A percentile compares a stretch with the other conserved stretches of the same genome.
These are phyloP conservation scores for Brachionichthys hirsutus DNA, from an alignment of 2,113 vertebrate genomes.

Conservation along the genomic window DNA sequence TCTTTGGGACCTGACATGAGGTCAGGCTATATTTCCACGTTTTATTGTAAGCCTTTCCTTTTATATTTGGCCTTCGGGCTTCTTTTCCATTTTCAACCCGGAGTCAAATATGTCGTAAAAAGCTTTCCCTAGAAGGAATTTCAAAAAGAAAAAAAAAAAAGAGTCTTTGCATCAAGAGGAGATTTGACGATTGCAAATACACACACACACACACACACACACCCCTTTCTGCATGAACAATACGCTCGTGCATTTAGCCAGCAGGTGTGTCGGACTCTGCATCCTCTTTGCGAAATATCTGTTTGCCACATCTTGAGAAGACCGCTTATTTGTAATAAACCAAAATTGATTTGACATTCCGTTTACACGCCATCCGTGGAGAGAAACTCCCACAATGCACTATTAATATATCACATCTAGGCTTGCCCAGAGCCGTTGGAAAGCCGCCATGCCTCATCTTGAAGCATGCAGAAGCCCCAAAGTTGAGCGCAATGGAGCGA, in stretches of 20 bases:
- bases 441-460: slow-evolving; percentile 50
- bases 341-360: slow-evolving; percentile 31
- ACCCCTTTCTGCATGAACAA: no score
- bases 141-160: slow-evolving; percentile 9
- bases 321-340: slow-evolving; percentile 21
- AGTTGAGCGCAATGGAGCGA: slow-evolving; percentile 50
- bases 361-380: slow-evolving; percentile 25
- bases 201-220: not conserved
- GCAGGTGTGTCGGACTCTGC: no score
- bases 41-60: slow-evolving; percentile 44
- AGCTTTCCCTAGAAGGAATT: not conserved
- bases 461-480: slow-evolving; percentile 43
- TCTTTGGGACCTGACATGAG: slow-evolving; percentile 51
- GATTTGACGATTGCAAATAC: not conserved
- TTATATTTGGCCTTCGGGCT: slow-evolving; percentile 56
- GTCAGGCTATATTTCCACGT: slow-evolving; percentile 67
- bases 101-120: slow-evolving; percentile 34
- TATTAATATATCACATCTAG: slow-evolving; percentile 51
- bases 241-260: no score
- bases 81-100: slow-evolving; percentile 55
- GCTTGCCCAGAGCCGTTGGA: slow-evolving; percentile 46
- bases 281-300: slow-evolving; percentile 1
- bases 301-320: slow-evolving; percentile 12
- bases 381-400: slow-evolving; percentile 55
- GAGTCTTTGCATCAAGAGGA: slow-evolving; percentile 22